Evolutionary conservation across 2,113 vertebrate species (phyloP), one percentile per base, ranked within the genome.

Genomic region (Prunella fulvescens): DNA sequence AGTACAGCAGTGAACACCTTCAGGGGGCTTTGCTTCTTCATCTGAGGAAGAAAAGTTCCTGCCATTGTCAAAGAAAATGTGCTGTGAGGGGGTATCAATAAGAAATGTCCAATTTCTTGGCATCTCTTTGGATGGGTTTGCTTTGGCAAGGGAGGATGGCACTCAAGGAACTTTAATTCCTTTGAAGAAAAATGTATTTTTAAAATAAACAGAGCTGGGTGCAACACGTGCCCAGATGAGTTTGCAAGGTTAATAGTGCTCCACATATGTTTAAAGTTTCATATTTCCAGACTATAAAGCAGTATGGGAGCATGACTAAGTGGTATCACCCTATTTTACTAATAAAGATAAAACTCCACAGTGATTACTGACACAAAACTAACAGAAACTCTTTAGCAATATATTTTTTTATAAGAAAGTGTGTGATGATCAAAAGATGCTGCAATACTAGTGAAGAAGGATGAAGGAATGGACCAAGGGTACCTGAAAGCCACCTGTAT

Each of bases 111-210:
- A 5, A 33, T 76, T 83, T 22, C 86, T 91, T 71, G 51, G 51
- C 72, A 86, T 71, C 24, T 60, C 64, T 86, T 62, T 78, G 53
- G 69, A 71, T 47, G 45, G 35, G 5, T 94, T 93, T 78, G n/a
- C 61, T 81, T 79, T 89, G 88, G 73, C 80, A 86, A n/a, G 7
- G 23, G 22, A 91, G 56, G 77, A 65, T 91, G 82, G 72, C 56
- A 89, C 81, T 88, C 53, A 31, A 84, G 33, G 60, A 94, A 78
- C 71, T 86, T 88, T 33, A 92, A 91, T 76, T 31, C n/a, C 48
- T 76, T 84, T 87, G 57, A 76, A 93, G 53, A 71, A 95, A 93
- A 86, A 71, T 14, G 12, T 84, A 60, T 86, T 95, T 92, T 93
- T 86, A 91, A 86, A 86, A 81, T 77, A 93, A 93, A 86, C 60